Evolutionary conservation across 2,113 vertebrate species (phyloP), one percentile per base, ranked within the genome.

Genomic region (Ctenodactylus gundi): DNA sequence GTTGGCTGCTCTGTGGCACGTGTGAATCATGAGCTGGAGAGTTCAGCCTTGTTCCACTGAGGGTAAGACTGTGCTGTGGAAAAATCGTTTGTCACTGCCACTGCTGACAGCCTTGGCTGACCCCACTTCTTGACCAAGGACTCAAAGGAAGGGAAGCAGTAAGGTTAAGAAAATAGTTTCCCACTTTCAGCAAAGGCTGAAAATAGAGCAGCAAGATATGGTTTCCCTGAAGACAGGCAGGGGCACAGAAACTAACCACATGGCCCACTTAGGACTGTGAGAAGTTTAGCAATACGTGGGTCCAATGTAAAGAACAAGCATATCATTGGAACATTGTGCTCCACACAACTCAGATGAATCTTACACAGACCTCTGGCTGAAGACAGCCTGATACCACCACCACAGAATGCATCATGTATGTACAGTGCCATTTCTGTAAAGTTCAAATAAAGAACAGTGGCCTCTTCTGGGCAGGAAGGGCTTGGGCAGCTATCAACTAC

Each of bases 11-110:
- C 36, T 60, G 82, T 9, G 67, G 60, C 25, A 12, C 1, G 1
- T 4, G 44, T 36, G 80, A 70, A 31, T 17, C 34, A 76, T 14
- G 10, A 62, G 46, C 55, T 46, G 7, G 3, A 62, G 65, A 44
- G 21, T 15, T 46, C 60, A 44, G 57, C 25, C 64, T 29, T 6
- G 23, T 9, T 57, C 70, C 60, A 41, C 3, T 3, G 29, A 87
- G 82, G 76, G 46, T 58, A 80, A 80, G 80, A 65, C 46, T 46
- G 8, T 20, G 17, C 65, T 36, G 41, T 62, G 88, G 88, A 82
- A 81, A 51, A 83, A 49, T 13, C 81, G 67, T 87, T 8, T 57
- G 76, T 93, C 95, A 46, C 77, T 82, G 90, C 25, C 91, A 31
- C 0, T 23, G 72, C 31, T 31, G n/a, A 90, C 20, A 68, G 84